Percentiles rank a stretch among this genome's conserved stretches.
Evolutionary conservation across 2,113 vertebrate genomes (phyloP).

Genomic region (Mormyrus lacerda): DNA sequence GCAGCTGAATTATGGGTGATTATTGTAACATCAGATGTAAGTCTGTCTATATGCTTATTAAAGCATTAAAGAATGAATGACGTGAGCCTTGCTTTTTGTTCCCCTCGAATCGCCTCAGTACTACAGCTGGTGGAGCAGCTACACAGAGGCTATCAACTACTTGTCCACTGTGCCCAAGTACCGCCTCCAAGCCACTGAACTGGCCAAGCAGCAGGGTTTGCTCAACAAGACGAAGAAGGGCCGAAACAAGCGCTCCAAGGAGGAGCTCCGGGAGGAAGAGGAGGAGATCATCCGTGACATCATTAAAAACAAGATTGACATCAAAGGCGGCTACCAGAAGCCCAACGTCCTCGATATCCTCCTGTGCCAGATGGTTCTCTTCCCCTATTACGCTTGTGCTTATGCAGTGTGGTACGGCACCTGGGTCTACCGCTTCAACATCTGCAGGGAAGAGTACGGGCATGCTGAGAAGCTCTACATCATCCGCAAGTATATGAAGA

Average conservation of each 20-base stretch:
- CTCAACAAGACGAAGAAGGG: conserved; percentile 84
- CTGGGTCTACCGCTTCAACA: conserved; percentile 85
- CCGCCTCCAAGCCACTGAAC: conserved; percentile 86
- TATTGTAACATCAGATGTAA: not conserved
- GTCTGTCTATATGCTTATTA: not conserved
- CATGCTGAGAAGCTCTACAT: conserved; percentile 84
- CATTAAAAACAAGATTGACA: conserved; percentile 97
- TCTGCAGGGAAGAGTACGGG: conserved; percentile 83
- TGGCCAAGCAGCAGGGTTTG: conserved; percentile 89
- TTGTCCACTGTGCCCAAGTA: conserved; percentile 89
- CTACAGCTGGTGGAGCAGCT: conserved; percentile 98
- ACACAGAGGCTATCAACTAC: conserved; percentile 92
- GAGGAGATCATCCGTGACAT: conserved; percentile 93
- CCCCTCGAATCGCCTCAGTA: conserved; percentile 58
- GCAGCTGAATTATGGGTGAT: not conserved
- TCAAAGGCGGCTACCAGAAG: conserved; percentile 95
- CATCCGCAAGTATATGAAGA: conserved; percentile 87
- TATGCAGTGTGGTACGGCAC: conserved; percentile 76
- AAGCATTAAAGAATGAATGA: not conserved
- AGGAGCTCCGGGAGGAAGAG: conserved; percentile 89
- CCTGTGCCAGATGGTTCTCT: conserved; percentile 80
- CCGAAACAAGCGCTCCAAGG: conserved; percentile 83
- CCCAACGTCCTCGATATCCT: conserved; percentile 86
- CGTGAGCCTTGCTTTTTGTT: not conserved
- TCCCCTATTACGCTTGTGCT: conserved; percentile 72